A percentile compares a stretch with the other conserved stretches of the same genome.
These are phyloP conservation scores for Rhinolophus sinicus DNA, from an alignment of 2,113 vertebrate species.

Conservation along the genomic window DNA sequence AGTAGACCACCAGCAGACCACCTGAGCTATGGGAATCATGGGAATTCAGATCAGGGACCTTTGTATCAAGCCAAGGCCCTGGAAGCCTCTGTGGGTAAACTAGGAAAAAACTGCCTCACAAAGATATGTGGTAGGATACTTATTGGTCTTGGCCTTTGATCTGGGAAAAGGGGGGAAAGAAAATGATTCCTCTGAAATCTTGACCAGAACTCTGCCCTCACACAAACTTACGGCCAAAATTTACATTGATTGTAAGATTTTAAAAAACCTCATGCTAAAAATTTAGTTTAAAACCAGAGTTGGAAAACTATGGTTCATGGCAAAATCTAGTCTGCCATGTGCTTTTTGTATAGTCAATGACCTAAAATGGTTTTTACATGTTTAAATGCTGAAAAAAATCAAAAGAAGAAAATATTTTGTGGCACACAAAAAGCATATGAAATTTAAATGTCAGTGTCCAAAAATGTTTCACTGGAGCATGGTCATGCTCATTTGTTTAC, in stretches of 20 bases:
- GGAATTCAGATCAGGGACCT: neutral
- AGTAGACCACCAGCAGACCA: neutral
- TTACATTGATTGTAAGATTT: neutral
- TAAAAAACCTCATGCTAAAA: neutral
- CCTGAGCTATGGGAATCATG: fast-evolving
- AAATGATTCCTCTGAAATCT: constrained; percentile 4
- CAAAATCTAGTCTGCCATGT: neutral
- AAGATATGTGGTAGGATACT: neutral
- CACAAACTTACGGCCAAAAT: neutral
- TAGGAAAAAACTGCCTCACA: neutral
- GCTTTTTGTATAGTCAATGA: neutral
- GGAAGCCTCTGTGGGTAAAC: neutral
- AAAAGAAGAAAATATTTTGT: neutral
- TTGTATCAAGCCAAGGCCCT: neutral
- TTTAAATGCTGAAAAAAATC: constrained; percentile 16
- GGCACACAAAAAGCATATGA: neutral
- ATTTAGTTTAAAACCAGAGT: neutral
- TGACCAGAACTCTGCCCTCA: neutral
- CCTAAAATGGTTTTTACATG: neutral
- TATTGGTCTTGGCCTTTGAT: neutral
- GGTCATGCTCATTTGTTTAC: neutral
- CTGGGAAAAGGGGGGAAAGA: neutral
- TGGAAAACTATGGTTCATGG: neutral
- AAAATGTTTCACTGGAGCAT: neutral
- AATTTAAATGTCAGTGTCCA: neutral